A percentile compares a stretch with the other conserved stretches of the same genome.
Conservation (phyloP, 2,113 vertebrate species). For the Onychorhynchus coronatus region DNA sequence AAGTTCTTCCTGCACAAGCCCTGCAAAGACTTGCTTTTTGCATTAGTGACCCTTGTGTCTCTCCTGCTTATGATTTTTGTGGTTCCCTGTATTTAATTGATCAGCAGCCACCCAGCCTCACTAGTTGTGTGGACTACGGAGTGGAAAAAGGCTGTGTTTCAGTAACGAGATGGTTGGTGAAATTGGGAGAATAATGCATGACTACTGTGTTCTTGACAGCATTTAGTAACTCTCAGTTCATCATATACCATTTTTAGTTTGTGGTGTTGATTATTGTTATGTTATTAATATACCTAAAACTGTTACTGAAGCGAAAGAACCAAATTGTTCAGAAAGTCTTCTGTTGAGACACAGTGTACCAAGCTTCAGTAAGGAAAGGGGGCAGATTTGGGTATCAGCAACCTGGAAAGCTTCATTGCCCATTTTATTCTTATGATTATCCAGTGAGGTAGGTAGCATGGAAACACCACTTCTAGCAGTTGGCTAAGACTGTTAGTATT, state of each 20-base stretch:
- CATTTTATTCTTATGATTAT: neutral
- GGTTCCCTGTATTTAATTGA: neutral
- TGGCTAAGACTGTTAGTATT: neutral
- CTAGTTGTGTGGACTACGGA: neutral
- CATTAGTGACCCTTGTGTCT: neutral
- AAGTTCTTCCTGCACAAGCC: neutral
- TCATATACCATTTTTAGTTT: neutral
- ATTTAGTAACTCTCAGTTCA: neutral
- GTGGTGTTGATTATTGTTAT: neutral
- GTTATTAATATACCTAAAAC: neutral
- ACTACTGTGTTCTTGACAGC: neutral
- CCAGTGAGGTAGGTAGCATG: neutral
- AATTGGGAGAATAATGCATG: neutral
- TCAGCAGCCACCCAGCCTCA: neutral
- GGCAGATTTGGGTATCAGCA: neutral
- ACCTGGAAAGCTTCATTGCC: neutral
- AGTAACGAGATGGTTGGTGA: neutral
- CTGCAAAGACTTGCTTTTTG: neutral
- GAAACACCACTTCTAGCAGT: neutral
- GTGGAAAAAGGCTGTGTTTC: neutral
- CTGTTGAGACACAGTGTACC: neutral
- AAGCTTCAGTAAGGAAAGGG: neutral
- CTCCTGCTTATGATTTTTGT: accelerated
- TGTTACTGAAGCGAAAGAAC: neutral
- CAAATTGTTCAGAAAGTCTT: neutral